Base-by-base conservation (phyloP, 2,888 invertebrate genomes). In the Drosophila austrosaltans region DNA sequence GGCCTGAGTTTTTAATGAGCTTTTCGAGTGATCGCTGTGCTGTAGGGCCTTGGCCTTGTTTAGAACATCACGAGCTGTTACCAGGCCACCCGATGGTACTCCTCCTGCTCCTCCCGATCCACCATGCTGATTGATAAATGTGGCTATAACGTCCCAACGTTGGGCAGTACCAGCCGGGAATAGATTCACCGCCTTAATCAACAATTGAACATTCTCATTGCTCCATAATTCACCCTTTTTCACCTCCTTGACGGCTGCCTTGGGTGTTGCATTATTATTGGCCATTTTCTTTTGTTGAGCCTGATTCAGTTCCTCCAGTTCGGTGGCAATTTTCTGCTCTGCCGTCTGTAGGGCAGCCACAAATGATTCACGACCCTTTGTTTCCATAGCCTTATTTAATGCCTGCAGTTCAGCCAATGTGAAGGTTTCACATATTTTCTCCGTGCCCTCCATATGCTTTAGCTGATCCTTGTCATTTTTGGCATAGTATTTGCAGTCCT, bases 91-190 rank as follows among this genome's bases (percentile, higher is more conserved):
- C 1, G 36, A 48, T 48, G 8, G 53, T 28, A 12, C 25, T 28
- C 25, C 12, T 2, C 53, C 53, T 3, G 12, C 25, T 25, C 48
- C 48, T 28, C 36, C 36, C 36, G 48, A 48, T 20, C 91, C 65
- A 85, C 94, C 95, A 81, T 97, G 97, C 88, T 98, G 98, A 92
- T 98, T 98, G 65, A 99, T 95, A 91, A 98, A 99, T 90, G 97
- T 97, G 0, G 99, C 97, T 3, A 99, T 98, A 0, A 98, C 98
- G 58, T 98, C 98, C 97, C 97, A 97, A 53, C 98, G 94, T 90
- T 98, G 97, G 89, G 96, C 96, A 0, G 99, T 99, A 16, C 98
- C 99, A 5, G 99, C 98, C 0, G 99, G 99, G 92, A 99, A 99
- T 3, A 99, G 93, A 93, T 99, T 99, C 0, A 99, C 98, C 22